These are phyloP conservation scores for Hirundo rustica DNA, from an alignment of 2,797 vertebrate species.

Conservation along the genomic window DNA sequence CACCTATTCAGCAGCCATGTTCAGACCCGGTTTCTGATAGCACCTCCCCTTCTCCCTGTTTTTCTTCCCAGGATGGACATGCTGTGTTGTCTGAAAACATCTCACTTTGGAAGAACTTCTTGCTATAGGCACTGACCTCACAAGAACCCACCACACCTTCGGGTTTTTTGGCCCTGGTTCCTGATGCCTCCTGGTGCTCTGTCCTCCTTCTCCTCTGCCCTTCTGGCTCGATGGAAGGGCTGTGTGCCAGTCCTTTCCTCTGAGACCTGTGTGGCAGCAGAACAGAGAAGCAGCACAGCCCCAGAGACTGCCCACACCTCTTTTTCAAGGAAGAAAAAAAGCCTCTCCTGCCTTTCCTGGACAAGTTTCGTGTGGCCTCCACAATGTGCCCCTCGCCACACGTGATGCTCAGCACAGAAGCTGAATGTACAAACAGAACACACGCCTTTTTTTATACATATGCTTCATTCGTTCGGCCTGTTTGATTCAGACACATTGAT, in stretches of 20 bases:
- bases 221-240: rapidly evolving
- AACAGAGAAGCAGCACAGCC: background rate
- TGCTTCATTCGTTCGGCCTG: background rate
- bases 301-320: background rate
- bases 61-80: background rate
- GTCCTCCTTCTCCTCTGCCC: background rate
- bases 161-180: background rate
- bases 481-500: conserved; percentile 19
- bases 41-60: background rate
- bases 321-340: background rate
- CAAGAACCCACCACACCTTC: rapidly evolving
- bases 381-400: rapidly evolving
- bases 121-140: background rate
- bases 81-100: background rate
- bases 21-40: background rate
- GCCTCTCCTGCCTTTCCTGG: background rate
- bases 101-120: background rate
- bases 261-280: background rate
- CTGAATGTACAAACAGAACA: background rate
- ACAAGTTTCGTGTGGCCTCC: background rate
- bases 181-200: background rate
- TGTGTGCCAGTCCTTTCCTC: background rate
- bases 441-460: background rate
- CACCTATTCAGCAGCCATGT: background rate
- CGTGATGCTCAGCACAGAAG: background rate